Conservation (phyloP, 2,797 vertebrate species). For the Onychomys torridus region DNA sequence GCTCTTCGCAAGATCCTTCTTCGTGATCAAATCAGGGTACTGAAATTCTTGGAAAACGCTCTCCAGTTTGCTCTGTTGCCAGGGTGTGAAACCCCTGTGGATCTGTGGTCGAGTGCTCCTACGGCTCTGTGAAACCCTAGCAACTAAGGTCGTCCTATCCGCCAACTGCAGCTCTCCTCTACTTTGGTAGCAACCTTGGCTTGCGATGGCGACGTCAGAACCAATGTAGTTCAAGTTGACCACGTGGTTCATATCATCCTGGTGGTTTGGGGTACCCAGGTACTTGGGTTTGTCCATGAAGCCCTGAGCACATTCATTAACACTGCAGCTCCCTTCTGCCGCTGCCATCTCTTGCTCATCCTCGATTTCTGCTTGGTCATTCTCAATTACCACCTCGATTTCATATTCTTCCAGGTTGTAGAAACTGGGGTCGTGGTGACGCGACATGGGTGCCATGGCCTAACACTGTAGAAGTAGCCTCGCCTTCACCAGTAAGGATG, state of each 20-base stretch:
- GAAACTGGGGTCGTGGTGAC: no score
- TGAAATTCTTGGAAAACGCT: not conserved
- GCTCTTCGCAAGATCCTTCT: not conserved
- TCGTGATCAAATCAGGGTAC: not conserved
- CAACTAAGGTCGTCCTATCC: no score
- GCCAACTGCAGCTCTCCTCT: not conserved
- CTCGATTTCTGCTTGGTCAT: not conserved
- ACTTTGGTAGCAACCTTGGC: not conserved
- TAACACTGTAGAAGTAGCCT: not conserved
- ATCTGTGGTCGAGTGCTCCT: not conserved
- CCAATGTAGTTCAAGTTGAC: not conserved
- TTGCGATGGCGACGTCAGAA: rapidly evolving
- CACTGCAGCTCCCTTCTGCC: not conserved
- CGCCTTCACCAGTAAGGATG: no score
- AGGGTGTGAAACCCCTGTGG: not conserved
- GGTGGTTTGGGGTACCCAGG: not conserved
- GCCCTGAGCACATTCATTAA: not conserved
- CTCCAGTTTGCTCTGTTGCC: not conserved
- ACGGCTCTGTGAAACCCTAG: not conserved
- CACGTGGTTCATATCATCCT: not conserved
- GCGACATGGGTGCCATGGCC: not conserved
- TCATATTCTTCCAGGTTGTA: not conserved
- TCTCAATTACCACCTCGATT: not conserved
- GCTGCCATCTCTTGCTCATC: no score
- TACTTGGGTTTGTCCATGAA: not conserved